Base-by-base conservation (phyloP, 2,797 vertebrate genomes). In the Anomalospiza imberbis region DNA sequence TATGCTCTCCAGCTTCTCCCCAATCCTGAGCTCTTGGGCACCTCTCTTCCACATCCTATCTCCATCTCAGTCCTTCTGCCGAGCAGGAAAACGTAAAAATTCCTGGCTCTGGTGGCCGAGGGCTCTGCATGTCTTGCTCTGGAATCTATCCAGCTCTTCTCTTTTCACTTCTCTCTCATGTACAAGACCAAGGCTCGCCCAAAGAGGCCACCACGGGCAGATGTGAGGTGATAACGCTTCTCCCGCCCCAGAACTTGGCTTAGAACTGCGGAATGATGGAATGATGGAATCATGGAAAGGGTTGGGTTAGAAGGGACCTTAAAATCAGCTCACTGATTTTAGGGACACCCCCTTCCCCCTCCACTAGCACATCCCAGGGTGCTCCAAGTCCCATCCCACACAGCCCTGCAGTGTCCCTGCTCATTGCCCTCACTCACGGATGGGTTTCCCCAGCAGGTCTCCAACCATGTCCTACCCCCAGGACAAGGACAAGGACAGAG, bases 391-490 rank as follows among this genome's bases (percentile, higher is more conserved):
- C 55, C 13, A 2, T 13, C 55, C 48, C 17, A 3, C 12, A 2
- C 3, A 0, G 1, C n/a, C 38, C n/a, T 3, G 13, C 45, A 9
- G 24, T 1, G 17, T 17, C 55, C 58, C 38, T 11, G 17, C 3
- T 14, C 7, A 6, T 8, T 3, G n/a, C 22, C 12, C 10, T 8
- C 29, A 1, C 70, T 88, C 57, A 55, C 4, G 11, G 73, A 9
- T 2, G 8, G 51, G 15, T 68, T 66, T 78, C 65, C 63, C 93
- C 51, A 9, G 12, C 74, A 95, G 95, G 62, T 89, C 62, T 36
- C 29, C 44, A 6, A 12, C 48, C 85, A 95, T 96, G 94, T 91
- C 85, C 79, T 95, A 88, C 82, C 47, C 3, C 34, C 96, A 95
- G 85, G 95, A 94, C 53, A 94, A 20, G 32, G 91, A 96, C 63